Conservation (phyloP, 2,797 vertebrate genomes). For the Gymnothorax reevesii region DNA sequence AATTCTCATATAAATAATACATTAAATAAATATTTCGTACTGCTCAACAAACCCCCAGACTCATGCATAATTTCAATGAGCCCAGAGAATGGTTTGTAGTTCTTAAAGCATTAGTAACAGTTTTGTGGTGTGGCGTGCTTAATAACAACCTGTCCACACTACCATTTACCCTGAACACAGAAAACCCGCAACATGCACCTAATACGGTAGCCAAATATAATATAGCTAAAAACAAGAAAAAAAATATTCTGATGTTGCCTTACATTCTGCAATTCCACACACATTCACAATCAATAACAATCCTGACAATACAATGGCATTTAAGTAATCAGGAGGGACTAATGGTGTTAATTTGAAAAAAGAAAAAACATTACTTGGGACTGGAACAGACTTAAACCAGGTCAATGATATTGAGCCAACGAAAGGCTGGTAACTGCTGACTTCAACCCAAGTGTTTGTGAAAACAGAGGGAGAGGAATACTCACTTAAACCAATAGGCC, state of each 20-base stretch:
- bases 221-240: not conserved
- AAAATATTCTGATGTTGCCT: not conserved
- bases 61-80: not conserved
- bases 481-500: constrained; percentile 26
- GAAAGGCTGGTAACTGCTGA: not conserved
- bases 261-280: not conserved
- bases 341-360: not conserved
- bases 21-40: constrained; percentile 15
- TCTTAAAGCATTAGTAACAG: constrained; percentile 10
- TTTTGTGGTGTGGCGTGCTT: not conserved
- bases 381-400: too few species aligned
- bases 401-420: not conserved
- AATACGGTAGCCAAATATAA: not conserved
- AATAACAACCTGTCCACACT: constrained; percentile 10
- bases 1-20: constrained; percentile 15
- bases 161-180: constrained; percentile 1
- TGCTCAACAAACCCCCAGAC: not conserved
- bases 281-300: not conserved
- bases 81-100: not conserved
- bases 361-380: too few species aligned
- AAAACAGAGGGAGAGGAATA: constrained; percentile 4
- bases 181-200: not conserved
- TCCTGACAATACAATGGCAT: not conserved
- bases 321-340: not conserved
- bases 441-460: not conserved